phyloP scores from a whole-genome alignment of 2,113 vertebrate genomes.

The Cariama cristata region DNA sequence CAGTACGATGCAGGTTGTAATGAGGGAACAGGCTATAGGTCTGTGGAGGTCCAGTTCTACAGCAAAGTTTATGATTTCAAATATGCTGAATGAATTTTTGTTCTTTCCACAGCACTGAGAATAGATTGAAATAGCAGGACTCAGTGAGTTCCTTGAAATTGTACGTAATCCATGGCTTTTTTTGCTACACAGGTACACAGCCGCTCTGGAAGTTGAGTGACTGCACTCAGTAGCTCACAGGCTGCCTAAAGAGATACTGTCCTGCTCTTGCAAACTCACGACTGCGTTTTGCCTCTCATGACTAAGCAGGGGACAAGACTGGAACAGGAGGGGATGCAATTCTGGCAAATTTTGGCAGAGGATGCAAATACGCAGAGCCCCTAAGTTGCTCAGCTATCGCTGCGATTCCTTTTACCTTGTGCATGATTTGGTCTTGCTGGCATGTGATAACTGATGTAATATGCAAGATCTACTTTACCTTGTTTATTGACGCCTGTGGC shows the following conservation, averaged over 20 bases:
- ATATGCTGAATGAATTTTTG: neutral
- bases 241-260: neutral
- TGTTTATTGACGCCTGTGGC: neutral
- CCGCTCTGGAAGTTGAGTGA: accelerated
- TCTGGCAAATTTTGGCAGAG: neutral
- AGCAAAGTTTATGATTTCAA: neutral
- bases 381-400: accelerated
- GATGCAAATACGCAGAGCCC: neutral
- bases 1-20: accelerated
- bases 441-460: neutral
- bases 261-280: neutral
- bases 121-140: neutral
- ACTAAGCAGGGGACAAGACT: neutral
- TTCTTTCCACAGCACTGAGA: neutral
- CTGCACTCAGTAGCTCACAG: neutral
- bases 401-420: neutral
- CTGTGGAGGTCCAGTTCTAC: neutral
- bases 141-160: neutral
- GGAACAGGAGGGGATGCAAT: neutral
- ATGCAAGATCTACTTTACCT: neutral
- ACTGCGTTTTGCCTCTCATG: neutral
- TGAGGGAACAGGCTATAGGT: neutral
- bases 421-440: neutral
- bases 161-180: neutral
- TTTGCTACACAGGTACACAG: accelerated